Conservation (phyloP, 2,888 invertebrate species). For the Notodromas monacha region DNA sequence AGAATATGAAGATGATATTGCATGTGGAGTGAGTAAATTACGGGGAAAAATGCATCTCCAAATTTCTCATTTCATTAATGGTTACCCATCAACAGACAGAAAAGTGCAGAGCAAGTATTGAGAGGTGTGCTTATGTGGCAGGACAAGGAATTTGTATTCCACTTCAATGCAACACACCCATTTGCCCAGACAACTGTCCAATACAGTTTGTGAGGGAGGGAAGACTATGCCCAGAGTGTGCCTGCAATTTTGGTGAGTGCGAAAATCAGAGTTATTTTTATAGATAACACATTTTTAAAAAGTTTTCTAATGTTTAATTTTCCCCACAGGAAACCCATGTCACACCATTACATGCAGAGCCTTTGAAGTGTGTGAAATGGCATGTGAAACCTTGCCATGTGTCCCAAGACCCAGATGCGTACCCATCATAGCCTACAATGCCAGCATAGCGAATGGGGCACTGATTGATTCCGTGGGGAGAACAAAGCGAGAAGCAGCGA, state of each 20-base stretch:
- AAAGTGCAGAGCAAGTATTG: no score
- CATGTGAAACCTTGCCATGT: neutral
- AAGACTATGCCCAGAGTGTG: neutral
- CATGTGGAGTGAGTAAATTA: no score
- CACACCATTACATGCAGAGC: neutral
- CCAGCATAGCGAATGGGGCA: no score
- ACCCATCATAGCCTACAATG: no score
- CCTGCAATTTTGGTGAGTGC: neutral
- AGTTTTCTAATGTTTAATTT: neutral
- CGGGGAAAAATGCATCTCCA: no score
- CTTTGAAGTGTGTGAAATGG: neutral
- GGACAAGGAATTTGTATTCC: conserved; percentile 1
- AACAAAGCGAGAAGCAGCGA: no score
- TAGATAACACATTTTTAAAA: neutral
- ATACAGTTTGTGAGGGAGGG: neutral
- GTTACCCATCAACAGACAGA: no score
- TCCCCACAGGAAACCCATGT: neutral
- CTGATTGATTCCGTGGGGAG: no score
- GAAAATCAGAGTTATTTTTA: no score
- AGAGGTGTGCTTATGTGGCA: conserved; percentile 1
- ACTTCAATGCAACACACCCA: neutral
- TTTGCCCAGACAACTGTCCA: neutral
- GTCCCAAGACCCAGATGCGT: neutral
- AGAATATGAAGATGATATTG: no score
- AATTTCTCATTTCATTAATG: no score